Conservation (phyloP, 2,888 invertebrate species). For the Mactromeris polynyma region DNA sequence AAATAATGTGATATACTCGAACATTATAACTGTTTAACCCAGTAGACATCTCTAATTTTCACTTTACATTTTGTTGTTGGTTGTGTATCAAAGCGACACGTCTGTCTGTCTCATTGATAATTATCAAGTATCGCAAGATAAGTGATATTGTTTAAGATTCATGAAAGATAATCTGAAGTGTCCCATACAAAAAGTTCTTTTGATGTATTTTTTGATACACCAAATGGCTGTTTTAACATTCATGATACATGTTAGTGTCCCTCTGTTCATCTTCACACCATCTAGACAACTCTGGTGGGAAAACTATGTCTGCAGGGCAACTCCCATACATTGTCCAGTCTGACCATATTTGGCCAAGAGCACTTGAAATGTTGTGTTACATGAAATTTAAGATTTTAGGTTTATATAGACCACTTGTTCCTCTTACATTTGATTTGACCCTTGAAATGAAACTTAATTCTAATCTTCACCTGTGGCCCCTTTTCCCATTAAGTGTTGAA, state of each 20-base stretch:
- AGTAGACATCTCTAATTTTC: background rate
- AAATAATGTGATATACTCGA: background rate
- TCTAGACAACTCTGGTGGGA: background rate
- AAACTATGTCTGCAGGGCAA: background rate
- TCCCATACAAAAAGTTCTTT: conserved; percentile 1
- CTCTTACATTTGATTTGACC: background rate
- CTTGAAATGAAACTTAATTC: background rate
- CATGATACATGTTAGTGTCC: background rate
- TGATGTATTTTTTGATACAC: conserved; percentile 4
- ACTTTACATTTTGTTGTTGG: background rate
- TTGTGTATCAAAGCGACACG: background rate
- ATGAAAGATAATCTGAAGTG: background rate
- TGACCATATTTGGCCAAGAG: background rate
- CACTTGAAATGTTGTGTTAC: background rate
- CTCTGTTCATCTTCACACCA: background rate
- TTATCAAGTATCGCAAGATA: background rate
- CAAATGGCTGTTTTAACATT: background rate
- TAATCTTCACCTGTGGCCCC: no score
- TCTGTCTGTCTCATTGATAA: background rate
- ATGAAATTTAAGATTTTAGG: no score
- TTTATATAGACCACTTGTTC: no score
- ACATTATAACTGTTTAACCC: background rate
- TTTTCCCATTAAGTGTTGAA: no score
- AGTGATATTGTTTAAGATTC: conserved; percentile 10
- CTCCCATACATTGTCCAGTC: background rate